Evolutionary conservation across 30 jellyfish, hydroid and myxozoan genomes (phyloP).

Genomic region (Haliclystus octoradiatus): DNA sequence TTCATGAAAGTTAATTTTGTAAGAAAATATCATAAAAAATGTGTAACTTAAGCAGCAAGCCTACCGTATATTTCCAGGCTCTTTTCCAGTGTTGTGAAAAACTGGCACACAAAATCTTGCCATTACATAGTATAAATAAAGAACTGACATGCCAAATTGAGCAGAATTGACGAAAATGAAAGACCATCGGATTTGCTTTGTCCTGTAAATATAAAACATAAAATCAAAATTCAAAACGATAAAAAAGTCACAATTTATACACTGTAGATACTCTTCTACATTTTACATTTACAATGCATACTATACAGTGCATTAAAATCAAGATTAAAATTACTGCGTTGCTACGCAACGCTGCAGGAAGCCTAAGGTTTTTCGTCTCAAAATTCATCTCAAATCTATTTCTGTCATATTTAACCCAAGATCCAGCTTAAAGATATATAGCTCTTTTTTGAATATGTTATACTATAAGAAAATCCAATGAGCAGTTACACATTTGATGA

Average conservation of each 20-base stretch:
- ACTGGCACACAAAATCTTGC: slow-evolving; percentile 78
- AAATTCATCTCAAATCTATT: too few relatives aligned
- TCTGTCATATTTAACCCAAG: too few relatives aligned
- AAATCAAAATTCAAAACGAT: background rate
- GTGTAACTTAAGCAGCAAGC: background rate
- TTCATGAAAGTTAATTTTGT: background rate
- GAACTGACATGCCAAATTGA: slow-evolving; percentile 57
- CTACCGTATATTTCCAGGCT: slow-evolving; percentile 67
- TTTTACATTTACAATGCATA: too few relatives aligned
- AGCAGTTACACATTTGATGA: too few relatives aligned
- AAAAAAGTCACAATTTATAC: background rate
- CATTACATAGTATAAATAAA: slow-evolving; percentile 53
- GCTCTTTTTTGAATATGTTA: too few relatives aligned
- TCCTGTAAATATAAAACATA: slow-evolving; percentile 20
- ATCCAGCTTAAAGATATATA: too few relatives aligned
- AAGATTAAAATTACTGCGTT: too few relatives aligned
- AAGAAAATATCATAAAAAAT: background rate
- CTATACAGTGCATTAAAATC: too few relatives aligned
- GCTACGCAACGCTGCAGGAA: too few relatives aligned
- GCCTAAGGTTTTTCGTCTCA: too few relatives aligned
- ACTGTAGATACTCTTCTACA: background rate
- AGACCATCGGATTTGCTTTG: slow-evolving; percentile 73
- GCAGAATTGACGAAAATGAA: slow-evolving; percentile 64
- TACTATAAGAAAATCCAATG: too few relatives aligned
- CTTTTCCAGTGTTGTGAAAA: slow-evolving; percentile 73